Evolutionary conservation across 2,113 vertebrate genomes (phyloP), one percentile per base, ranked within the genome.

Genomic region (Romanogobio albipinnatus): DNA sequence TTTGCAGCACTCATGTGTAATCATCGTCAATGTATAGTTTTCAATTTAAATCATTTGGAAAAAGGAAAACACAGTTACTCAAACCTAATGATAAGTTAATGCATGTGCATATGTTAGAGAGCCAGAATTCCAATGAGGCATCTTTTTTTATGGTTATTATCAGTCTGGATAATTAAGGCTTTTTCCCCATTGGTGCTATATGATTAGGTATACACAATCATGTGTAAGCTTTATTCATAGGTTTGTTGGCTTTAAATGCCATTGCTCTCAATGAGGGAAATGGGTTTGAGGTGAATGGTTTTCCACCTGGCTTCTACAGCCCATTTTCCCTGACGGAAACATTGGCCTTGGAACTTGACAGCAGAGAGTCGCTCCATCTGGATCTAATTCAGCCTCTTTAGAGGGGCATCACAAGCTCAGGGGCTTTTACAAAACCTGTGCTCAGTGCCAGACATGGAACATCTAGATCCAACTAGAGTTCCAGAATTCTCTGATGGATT

Each of bases 361-460:
- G 80, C 88, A 5, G 86, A 68, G 84, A 79, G 87, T 76, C 80
- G 71, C 81, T 89, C 88, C 92, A 93, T 94, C 93, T 93, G 92
- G 91, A 92, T 85, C 88, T 81, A 84, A 91, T 93, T 86, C 87
- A 3, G 5, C 15, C 83, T 85, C 85, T 91, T 91, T 86, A 70
- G 45, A 88, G 87, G 81, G 89, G 86, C 89, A 87, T 90, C 88
- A 88, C 88, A 91, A 86, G 70, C 84, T 83, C 83, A 75, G 70
- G 81, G 87, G 87, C 88, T 66, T 76, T 73, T 74, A 47, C 45
- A 53, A 71, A 83, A 43, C 29, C 62, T 33, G 24, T 51, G 68
- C 58, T 83, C 75, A 71, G 10, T 51, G 74, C 66, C 56, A 61
- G 62, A 45, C 29, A 73, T 76, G 33, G 26, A 45, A 26, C 51